Base-by-base conservation (phyloP, 2,888 invertebrate species). In the Diloba caeruleocephala region DNA sequence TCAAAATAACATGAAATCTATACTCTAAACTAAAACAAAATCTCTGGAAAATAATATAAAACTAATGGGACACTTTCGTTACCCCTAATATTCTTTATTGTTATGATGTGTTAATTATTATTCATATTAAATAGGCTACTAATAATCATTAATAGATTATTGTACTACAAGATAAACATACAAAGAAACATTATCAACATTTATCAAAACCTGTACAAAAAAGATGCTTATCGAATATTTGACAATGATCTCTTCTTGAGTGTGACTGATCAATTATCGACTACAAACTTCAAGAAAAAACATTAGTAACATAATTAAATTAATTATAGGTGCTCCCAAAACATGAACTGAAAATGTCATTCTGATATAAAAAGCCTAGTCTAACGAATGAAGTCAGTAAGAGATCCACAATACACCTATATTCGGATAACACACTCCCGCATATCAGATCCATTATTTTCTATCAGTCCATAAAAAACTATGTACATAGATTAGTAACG, bases 361-460 rank as follows among this genome's bases (percentile, higher is more conserved):
- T 28, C 8, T 2, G 3, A 41, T 21, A 37, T 10, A 32, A 10
- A 12, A 21, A 13, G 3, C 7, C 7, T 2, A 8, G n/a, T 43
- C 25, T 13, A 14, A 52, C 14, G 15, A 34, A 34, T 39, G 34
- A 33, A 43, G 49, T 37, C 43, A 14, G 29, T 39, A 41, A 21
- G 28, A 49, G 32, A 10, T 37, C 12, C 7, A 1, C n/a, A 39
- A 14, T 39, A 66, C 12, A 9, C 26, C 14, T 46, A 61, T 17
- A 48, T 14, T 31, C 29, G 44, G 39, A 41, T 55, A 38, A 61
- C n/a, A 41, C 26, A 42, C 45, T 61, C 71, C 62, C 61, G 58
- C 60, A 72, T 61, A 33, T 76, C 80, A 78, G 78, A 78, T 78
- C 77, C 56, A 62, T 73, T 66, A 63, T 68, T 68, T 72, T 53